Conservation (phyloP, 1,140 invertebrate species). For the Drosophila albomicans region DNA sequence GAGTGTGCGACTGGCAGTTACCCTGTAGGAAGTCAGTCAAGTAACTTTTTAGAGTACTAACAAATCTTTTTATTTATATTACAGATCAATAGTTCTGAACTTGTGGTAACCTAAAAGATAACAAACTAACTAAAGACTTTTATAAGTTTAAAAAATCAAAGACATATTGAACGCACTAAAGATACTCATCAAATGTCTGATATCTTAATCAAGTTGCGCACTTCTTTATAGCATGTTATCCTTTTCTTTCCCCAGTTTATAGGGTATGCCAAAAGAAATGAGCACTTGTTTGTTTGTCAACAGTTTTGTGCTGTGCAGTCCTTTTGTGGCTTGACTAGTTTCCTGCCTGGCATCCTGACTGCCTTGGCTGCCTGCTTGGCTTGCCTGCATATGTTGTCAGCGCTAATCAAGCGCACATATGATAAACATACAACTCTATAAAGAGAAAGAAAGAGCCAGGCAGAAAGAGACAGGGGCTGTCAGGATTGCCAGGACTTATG, state of each 20-base stretch:
- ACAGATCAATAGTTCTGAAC: too few relatives aligned
- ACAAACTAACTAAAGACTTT: too few relatives aligned
- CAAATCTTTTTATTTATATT: too few relatives aligned
- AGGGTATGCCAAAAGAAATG: conserved; percentile 64
- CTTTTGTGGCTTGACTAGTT: conserved; percentile 58
- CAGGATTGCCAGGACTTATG: conserved; percentile 59
- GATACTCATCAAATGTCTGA: too few relatives aligned
- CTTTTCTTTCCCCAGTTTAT: not conserved
- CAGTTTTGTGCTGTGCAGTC: conserved; percentile 71
- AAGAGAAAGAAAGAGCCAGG: conserved; percentile 10
- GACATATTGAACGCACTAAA: not conserved
- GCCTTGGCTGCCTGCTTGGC: conserved; percentile 1
- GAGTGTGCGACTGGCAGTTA: conserved; percentile 2
- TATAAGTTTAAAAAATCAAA: not conserved
- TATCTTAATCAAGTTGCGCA: too few relatives aligned
- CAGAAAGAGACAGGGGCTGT: conserved; percentile 44
- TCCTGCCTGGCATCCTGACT: conserved; percentile 28
- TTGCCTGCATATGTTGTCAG: conserved; percentile 78
- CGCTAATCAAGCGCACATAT: conserved; percentile 82
- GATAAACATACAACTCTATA: conserved; percentile 66
- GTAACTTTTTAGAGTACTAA: too few relatives aligned
- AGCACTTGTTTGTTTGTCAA: conserved; percentile 78
- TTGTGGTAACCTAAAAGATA: too few relatives aligned
- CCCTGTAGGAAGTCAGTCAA: not conserved
- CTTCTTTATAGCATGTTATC: conserved; percentile 6